Conservation (phyloP, 2,888 invertebrate genomes). For the Heliconius hortense region DNA sequence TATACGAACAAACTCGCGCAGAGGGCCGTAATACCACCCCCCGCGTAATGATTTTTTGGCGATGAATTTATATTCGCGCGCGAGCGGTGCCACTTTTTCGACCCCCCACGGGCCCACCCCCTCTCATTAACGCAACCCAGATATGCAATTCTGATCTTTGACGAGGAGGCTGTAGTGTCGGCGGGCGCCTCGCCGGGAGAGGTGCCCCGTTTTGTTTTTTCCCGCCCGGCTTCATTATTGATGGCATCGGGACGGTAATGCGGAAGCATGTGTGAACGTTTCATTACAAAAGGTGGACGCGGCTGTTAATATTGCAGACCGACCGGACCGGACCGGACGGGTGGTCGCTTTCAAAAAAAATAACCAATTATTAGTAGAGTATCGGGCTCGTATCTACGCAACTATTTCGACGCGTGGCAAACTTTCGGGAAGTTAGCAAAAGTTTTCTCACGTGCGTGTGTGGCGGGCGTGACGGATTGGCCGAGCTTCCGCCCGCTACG, state of each 20-base stretch:
- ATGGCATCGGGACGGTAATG: constrained; percentile 82
- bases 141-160: constrained; percentile 86
- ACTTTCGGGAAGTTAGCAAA: constrained; percentile 66
- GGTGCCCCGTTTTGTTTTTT: constrained; percentile 81
- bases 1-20: constrained; percentile 79
- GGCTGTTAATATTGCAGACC: constrained; percentile 81
- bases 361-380: constrained; percentile 55
- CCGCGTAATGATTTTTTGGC: constrained; percentile 94
- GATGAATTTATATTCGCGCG: constrained; percentile 89
- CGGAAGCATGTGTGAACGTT: constrained; percentile 83
- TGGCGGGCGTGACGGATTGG: constrained; percentile 63
- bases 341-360: constrained; percentile 73
- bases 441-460: constrained; percentile 75
- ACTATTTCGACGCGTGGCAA: constrained; percentile 63
- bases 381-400: constrained; percentile 48
- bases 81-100: constrained; percentile 83
- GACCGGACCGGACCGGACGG: constrained; percentile 79
- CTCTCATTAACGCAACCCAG: constrained; percentile 85
- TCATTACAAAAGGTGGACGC: constrained; percentile 82
- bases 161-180: constrained; percentile 83
- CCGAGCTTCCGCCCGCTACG: constrained; percentile 55
- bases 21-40: constrained; percentile 85
- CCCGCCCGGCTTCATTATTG: constrained; percentile 83
- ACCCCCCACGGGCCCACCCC: constrained; percentile 72
- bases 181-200: constrained; percentile 80